Evolutionary conservation across 2,113 vertebrate species (phyloP).

Genomic region (Chaenogobius annularis): DNA sequence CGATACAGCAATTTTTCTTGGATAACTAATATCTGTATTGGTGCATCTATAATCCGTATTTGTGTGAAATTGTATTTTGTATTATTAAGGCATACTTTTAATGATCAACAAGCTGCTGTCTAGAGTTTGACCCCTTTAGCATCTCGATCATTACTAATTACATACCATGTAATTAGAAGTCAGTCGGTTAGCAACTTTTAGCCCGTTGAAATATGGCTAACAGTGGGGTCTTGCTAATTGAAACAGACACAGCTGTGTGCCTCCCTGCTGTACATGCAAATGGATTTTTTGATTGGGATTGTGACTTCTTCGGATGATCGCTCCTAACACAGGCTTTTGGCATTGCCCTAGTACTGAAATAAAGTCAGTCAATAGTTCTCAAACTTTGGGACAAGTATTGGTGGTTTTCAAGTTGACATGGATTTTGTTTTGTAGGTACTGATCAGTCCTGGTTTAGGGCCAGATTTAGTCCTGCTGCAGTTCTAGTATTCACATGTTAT

Average conservation of each 20-base stretch:
- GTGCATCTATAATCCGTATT: too few relatives aligned
- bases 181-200: constrained; percentile 27
- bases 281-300: constrained; percentile 45
- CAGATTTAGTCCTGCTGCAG: too few relatives aligned
- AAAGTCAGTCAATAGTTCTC: not conserved
- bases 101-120: not conserved
- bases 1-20: too few relatives aligned
- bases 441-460: too few relatives aligned
- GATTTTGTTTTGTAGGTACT: too few relatives aligned
- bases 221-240: constrained; percentile 50
- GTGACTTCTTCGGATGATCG: constrained; percentile 50
- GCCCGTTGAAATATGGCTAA: constrained; percentile 19
- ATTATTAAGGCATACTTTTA: not conserved
- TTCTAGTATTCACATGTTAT: too few relatives aligned
- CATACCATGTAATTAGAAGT: constrained; percentile 10
- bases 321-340: constrained; percentile 40
- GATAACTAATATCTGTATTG: too few relatives aligned
- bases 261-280: constrained; percentile 44
- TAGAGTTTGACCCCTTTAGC: not conserved
- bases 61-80: too few relatives aligned
- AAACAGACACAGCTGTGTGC: constrained; percentile 46
- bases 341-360: constrained; percentile 6
- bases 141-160: constrained; percentile 19
- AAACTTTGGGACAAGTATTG: not conserved
- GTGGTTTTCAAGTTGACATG: not conserved